Evolutionary conservation across 2,797 vertebrate species (phyloP), one percentile per base, ranked within the genome.

Genomic region (Enteromius thamalakanensis): DNA sequence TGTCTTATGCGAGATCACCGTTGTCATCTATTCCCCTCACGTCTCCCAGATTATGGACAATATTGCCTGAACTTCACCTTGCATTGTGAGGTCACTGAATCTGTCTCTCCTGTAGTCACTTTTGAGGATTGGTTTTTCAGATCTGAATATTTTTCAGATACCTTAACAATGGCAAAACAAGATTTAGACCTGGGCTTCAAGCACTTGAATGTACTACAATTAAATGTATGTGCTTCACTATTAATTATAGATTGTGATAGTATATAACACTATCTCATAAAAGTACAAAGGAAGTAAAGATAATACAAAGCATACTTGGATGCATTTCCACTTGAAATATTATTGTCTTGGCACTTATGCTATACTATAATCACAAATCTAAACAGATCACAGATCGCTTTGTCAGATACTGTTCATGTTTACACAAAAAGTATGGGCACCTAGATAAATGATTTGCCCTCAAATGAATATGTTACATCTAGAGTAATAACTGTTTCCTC

Each of bases 1-100:
- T 8, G 53, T 72, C 68, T 78, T 40, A 29, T 40, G 53, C 3
- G 11, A 65, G 29, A 65, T 58, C 53, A 34, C 58, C 26, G 6
- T n/a, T 34, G n/a, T 60, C 49, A n/a, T 49, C 19, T 58, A 80
- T 80, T 80, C 70, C 77, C 17, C 78, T 69, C 78, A 60, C 64
- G 6, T 19, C 7, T 67, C n/a, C 40, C 15, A 26, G 78, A 76
- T 81, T 60, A 76, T 21, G 11, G 23, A 37, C 71, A 69, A 81
- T 74, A 29, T 58, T 47, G 14, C 47, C 23, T 49, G 49, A 75
- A 49, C 42, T 34, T 79, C 78, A 74, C 70, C 58, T 74, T 0
- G 19, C 29, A n/a, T 26, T 19, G 49, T 1, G 29, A 71, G 21
- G 29, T 37, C 40, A 64, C 42, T 0, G 7, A 49, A 60, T 58